Evolutionary conservation across 2,888 invertebrate species (phyloP).

Genomic region (Schrankia costaestrigalis): DNA sequence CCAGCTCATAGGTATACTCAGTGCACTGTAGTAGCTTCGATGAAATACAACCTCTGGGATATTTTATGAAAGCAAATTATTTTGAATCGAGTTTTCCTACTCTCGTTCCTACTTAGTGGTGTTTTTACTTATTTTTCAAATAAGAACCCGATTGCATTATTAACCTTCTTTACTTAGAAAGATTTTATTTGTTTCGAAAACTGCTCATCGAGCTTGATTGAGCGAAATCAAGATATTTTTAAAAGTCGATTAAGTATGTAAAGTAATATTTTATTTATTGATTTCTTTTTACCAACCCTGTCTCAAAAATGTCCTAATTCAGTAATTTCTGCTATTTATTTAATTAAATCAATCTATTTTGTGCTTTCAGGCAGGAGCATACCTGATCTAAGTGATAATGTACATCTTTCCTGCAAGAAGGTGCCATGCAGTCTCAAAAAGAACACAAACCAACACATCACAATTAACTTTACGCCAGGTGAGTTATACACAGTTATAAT

Average conservation of each 20-base stretch:
- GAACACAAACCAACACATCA: conserved; percentile 77
- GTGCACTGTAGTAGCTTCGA: too few species aligned
- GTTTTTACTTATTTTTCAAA: not conserved
- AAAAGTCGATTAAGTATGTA: too few species aligned
- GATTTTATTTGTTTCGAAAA: too few species aligned
- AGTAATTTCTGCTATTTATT: not conserved
- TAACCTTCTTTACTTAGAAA: too few species aligned
- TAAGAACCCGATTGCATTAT: too few species aligned
- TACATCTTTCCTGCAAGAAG: conserved; percentile 82
- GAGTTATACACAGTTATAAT: conserved; percentile 24
- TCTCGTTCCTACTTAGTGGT: not conserved
- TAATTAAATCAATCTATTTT: conserved; percentile 5
- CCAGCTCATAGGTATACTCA: too few species aligned
- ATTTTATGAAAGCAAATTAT: not conserved
- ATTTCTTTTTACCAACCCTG: too few species aligned
- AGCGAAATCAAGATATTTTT: too few species aligned
- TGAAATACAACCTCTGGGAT: too few species aligned
- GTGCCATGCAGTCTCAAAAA: conserved; percentile 84
- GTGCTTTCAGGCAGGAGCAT: conserved; percentile 66
- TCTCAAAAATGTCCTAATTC: too few species aligned
- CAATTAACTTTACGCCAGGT: conserved; percentile 82
- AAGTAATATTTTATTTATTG: too few species aligned
- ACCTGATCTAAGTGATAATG: conserved; percentile 60
- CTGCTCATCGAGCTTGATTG: too few species aligned
- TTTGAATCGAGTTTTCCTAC: not conserved